Evolutionary conservation across 2,797 vertebrate species (phyloP), one percentile per base, ranked within the genome.

Genomic region (Sebastes aleutianus): DNA sequence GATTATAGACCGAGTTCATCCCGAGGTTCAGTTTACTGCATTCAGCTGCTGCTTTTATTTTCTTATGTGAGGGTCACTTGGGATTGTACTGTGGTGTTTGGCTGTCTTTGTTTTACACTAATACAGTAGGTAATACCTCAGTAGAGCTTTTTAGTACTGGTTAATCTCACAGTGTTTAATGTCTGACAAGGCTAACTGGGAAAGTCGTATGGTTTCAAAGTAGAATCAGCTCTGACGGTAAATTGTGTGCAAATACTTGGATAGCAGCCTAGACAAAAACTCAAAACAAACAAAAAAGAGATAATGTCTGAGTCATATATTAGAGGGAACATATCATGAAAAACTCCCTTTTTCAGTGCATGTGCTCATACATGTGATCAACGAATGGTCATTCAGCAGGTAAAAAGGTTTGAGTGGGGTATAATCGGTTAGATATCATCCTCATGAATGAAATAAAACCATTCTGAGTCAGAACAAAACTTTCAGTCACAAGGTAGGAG

Each of bases 121-220:
- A 74, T n/a, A 12, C 63, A 62, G 39, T 29, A 50, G 27, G 12
- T 36, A 39, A 79, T 47, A 47, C 50, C 5, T 27, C 16, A 62
- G 10, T 59, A 50, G 3, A 43, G 70, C 4, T 26, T 72, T 54
- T 74, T 22, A 63, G 34, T 18, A 61, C 31, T 31, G 31, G 5
- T 64, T 78, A 70, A 61, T 69, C 43, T 47, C 54, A 62, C 24
- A 36, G 54, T 10, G 6, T 66, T 70, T 72, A 59, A 22, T 26
- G 18, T 31, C 31, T 53, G 29, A 57, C 54, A 76, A 65, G 2
- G 12, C 50, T 16, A 77, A 76, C 4, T 18, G 24, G 58, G 66
- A 31, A 62, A 11, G 29, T n/a, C 26, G 18, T 27, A 56, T n/a
- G 68, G 64, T 85, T 71, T 86, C 80, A 80, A 76, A 76, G 72